phyloP scores from a whole-genome alignment of 2,113 vertebrate genomes.

The Empidonax alnorum region DNA sequence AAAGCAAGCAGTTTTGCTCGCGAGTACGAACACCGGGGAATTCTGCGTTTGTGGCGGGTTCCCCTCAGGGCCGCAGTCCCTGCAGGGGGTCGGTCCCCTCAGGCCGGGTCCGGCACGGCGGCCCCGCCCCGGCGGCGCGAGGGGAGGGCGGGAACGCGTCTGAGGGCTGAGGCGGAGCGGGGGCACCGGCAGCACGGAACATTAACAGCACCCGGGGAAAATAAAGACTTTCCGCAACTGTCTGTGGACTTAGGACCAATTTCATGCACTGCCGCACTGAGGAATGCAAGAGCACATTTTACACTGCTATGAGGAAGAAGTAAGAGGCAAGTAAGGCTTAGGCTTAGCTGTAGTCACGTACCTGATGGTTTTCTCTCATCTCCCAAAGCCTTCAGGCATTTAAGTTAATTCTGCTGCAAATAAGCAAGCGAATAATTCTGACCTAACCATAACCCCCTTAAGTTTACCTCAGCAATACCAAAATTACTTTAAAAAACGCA shows the following conservation, averaged over 20 bases:
- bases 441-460: neutral
- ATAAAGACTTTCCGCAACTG: neutral
- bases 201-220: neutral
- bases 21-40: fast-evolving
- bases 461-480: neutral
- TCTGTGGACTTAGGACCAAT: neutral
- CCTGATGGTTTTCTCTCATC: neutral
- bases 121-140: neutral
- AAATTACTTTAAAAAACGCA: neutral
- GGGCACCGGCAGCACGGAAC: fast-evolving
- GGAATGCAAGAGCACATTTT: neutral
- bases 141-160: neutral
- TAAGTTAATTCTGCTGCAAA: neutral
- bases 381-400: neutral
- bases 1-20: neutral
- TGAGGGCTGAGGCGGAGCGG: neutral
- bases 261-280: neutral
- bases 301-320: neutral
- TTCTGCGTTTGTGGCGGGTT: neutral
- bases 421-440: fast-evolving
- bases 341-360: neutral
- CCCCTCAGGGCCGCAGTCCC: neutral
- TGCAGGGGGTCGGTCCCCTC: fast-evolving
- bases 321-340: neutral
- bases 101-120: neutral